Conservation (phyloP, 2,113 vertebrate species). For the Columba livia region DNA sequence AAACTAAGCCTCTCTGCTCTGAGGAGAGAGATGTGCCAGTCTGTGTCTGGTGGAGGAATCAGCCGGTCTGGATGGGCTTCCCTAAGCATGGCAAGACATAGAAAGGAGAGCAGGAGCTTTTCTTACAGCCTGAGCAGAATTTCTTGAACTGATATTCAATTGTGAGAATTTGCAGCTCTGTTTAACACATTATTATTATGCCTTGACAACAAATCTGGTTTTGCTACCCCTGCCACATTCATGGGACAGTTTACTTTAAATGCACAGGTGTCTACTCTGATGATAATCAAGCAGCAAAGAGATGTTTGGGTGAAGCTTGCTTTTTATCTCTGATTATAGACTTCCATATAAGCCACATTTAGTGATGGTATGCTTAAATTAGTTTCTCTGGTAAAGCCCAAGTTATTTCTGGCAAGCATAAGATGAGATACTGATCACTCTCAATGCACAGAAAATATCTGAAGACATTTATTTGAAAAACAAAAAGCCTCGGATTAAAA, state of each 20-base stretch:
- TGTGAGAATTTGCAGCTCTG: neutral
- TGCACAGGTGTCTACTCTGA: neutral
- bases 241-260: neutral
- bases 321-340: neutral
- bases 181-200: neutral
- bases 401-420: neutral
- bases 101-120: neutral
- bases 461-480: neutral
- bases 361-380: neutral
- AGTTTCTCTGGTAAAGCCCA: neutral
- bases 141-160: neutral
- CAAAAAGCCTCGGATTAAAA: neutral
- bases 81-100: neutral
- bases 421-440: neutral
- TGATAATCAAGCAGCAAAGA: neutral
- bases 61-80: neutral
- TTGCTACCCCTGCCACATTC: neutral
- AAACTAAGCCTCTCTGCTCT: neutral
- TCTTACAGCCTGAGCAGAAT: neutral
- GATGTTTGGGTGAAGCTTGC: neutral
- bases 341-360: neutral
- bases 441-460: neutral
- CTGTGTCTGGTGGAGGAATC: neutral
- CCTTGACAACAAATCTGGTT: neutral
- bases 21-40: neutral